These are phyloP conservation scores for Cheilosia pagana DNA, from an alignment of 2,888 invertebrate species.

Conservation along the genomic window DNA sequence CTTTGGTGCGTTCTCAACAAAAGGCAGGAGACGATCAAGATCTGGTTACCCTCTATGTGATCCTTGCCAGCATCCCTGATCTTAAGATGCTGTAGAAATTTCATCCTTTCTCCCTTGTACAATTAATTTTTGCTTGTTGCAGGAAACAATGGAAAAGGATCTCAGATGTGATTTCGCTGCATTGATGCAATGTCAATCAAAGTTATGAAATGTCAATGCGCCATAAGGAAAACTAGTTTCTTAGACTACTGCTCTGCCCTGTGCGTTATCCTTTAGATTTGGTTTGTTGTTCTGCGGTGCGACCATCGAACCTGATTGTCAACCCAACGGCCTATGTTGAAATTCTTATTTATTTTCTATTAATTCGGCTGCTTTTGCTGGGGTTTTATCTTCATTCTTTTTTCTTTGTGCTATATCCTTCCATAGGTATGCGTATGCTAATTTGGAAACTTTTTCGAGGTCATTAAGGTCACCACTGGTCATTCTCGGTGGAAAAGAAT, in stretches of 20 bases:
- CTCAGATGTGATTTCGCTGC: conserved; percentile 18
- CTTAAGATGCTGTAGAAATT: conserved; percentile 4
- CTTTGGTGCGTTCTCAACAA: conserved; percentile 33
- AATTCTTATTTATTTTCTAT: conserved; percentile 72
- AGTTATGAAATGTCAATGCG: conserved; percentile 42
- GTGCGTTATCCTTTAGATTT: conserved; percentile 66
- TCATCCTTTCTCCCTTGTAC: conserved; percentile 41
- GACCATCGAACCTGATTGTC: conserved; percentile 59
- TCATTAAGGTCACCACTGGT: conserved; percentile 74
- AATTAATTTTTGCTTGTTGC: conserved; percentile 56
- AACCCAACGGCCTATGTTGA: conserved; percentile 23
- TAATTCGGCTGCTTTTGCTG: conserved; percentile 55
- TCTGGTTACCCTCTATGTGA: conserved; percentile 55
- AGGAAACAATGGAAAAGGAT: conserved; percentile 20
- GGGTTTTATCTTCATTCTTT: conserved; percentile 16
- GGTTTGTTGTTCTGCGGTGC: conserved; percentile 62
- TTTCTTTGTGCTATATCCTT: background rate
- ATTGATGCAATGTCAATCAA: conserved; percentile 73
- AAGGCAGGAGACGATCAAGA: conserved; percentile 45
- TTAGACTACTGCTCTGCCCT: background rate
- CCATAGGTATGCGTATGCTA: conserved; percentile 29
- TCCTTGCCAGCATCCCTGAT: conserved; percentile 61
- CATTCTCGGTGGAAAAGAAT: conserved; percentile 51
- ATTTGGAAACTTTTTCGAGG: conserved; percentile 65
- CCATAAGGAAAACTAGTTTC: conserved; percentile 50